Evolutionary conservation across 2,113 vertebrate genomes (phyloP).

Genomic region (Tyto alba): DNA sequence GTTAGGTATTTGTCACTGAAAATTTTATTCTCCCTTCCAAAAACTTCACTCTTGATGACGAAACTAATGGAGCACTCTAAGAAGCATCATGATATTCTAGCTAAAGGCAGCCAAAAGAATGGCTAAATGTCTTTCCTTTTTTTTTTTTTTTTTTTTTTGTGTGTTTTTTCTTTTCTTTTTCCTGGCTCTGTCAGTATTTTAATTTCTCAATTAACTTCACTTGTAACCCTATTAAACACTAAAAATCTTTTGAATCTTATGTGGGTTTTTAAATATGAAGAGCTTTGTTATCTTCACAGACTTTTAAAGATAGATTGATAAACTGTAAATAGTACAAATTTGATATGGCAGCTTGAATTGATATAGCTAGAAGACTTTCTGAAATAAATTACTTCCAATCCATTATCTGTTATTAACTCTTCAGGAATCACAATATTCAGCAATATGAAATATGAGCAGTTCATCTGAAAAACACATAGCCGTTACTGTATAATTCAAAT

Average conservation of each 20-base stretch:
- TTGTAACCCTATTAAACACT: background rate
- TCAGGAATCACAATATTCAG: background rate
- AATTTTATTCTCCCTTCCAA: constrained; percentile 24
- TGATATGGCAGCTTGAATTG: constrained; percentile 3
- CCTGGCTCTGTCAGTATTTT: background rate
- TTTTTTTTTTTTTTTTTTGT: too few relatives aligned
- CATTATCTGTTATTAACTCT: constrained; percentile 28
- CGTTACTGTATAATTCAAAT: background rate
- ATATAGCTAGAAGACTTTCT: constrained; percentile 1
- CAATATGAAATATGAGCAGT: background rate
- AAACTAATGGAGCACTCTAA: constrained; percentile 12
- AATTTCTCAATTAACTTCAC: constrained; percentile 19
- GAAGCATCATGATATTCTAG: background rate
- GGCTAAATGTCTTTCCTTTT: background rate
- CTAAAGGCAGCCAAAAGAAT: background rate
- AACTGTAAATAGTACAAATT: constrained; percentile 17
- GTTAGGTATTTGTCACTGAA: constrained; percentile 37
- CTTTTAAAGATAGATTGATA: constrained; percentile 44
- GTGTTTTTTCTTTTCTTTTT: too few relatives aligned
- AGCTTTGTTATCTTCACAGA: constrained; percentile 36
- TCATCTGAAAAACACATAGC: background rate
- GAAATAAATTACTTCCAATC: constrained; percentile 15
- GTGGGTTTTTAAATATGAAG: constrained; percentile 7
- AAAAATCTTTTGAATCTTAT: constrained; percentile 22
- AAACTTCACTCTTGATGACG: background rate